Base-by-base conservation (phyloP, 2,113 vertebrate species). In the Misgurnus anguillicaudatus region DNA sequence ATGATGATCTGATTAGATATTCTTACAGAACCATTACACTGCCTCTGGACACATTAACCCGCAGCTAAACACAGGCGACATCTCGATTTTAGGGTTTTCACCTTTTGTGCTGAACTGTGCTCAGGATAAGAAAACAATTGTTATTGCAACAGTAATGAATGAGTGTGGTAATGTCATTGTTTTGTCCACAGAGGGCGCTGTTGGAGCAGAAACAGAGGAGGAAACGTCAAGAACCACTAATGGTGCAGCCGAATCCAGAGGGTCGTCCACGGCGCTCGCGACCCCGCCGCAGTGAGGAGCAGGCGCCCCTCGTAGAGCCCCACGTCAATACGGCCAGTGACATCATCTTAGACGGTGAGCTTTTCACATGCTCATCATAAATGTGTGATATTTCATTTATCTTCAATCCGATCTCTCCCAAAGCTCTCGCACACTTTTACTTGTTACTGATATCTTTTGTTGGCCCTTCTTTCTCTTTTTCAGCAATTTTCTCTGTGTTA, bases 211-310 rank as follows among this genome's bases (percentile, higher is more conserved):
- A 95, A 87, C 97, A 98, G 87, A 91, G 94, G 67, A 91, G 92
- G 87, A 98, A 97, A 62, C 93, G 96, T 0, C 95, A 96, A 21
- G 96, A 98, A 75, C 95, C 94, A 0, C 87, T 96, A 76, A 99
- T 98, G 96, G 96, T 97, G 0, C 95, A 98, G 82, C 96, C 97
- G 48, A 99, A 98, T 86, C 94, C 93, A 0, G 97, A 99, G 84
- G 88, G 89, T 53, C 92, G 93, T 74, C 90, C 92, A 0, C 89
- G 89, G 0, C 92, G 92, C 9, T 83, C 91, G 17, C 94, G 94
- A 80, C 90, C 93, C 1, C 91, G 90, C 77, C 89, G 85, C 0
- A 87, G 90, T 0, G 96, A 98, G 77, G 96, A 98, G 48, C 95
- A 97, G 65, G 90, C 94, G 0, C 95, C 93, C 0, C 90, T 98